Conservation (phyloP, 2,113 vertebrate species). For the Speoplatyrhinus poulsoni region DNA sequence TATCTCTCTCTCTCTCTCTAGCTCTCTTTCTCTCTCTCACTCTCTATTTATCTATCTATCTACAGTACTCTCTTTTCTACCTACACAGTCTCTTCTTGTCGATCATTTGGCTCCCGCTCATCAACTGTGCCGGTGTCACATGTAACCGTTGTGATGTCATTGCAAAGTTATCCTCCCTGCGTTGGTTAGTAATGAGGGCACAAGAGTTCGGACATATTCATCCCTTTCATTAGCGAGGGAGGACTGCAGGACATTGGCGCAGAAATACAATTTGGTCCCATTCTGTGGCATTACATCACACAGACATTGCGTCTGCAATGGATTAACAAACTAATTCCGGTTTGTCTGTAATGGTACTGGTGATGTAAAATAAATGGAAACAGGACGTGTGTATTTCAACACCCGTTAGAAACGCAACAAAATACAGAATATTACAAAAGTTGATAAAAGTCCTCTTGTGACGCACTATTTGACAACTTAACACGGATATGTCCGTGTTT, state of each 20-base stretch:
- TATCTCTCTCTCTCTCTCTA: neutral
- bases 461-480: too few relatives aligned
- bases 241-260: slow-evolving; percentile 4
- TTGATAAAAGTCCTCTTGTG: too few relatives aligned
- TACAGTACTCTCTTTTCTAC: neutral
- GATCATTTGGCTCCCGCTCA: slow-evolving; percentile 43
- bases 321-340: neutral
- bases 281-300: neutral
- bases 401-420: too few relatives aligned
- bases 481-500: too few relatives aligned
- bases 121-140: slow-evolving; percentile 40
- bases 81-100: slow-evolving; percentile 18
- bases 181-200: slow-evolving; percentile 48
- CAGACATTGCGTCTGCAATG: neutral
- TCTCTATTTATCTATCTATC: too few relatives aligned
- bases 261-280: slow-evolving; percentile 9
- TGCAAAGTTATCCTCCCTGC: slow-evolving; percentile 46
- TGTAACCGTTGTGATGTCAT: slow-evolving; percentile 46
- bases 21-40: neutral
- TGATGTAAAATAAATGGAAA: too few relatives aligned
- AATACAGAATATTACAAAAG: too few relatives aligned
- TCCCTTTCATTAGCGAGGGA: slow-evolving; percentile 41
- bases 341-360: neutral
- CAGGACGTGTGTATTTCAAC: too few relatives aligned
- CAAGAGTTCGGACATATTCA: slow-evolving; percentile 47